Evolutionary conservation across 2,888 invertebrate species (phyloP).

Genomic region (Parasteatoda lunata): DNA sequence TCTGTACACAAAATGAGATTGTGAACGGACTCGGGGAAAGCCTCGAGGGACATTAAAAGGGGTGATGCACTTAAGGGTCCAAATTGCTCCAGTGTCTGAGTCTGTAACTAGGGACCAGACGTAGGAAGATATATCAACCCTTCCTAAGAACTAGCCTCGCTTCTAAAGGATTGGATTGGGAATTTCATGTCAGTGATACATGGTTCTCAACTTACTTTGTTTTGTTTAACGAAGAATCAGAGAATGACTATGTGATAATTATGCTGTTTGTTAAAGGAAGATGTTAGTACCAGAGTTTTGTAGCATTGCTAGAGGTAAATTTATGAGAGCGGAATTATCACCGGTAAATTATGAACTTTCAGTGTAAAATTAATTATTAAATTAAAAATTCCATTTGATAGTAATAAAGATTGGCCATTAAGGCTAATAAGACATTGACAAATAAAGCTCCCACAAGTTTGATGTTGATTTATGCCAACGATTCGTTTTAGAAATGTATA

Average conservation of each 20-base stretch:
- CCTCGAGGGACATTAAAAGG: slow-evolving; percentile 14
- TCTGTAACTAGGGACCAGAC: slow-evolving; percentile 5
- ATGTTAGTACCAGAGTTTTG: too few relatives aligned
- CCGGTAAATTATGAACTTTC: too few relatives aligned
- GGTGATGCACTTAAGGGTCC: slow-evolving; percentile 13
- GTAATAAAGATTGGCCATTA: too few relatives aligned
- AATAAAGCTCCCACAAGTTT: too few relatives aligned
- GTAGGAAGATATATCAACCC: slow-evolving; percentile 4
- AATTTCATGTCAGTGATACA: not conserved
- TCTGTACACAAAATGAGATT: slow-evolving; percentile 3
- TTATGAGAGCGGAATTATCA: too few relatives aligned
- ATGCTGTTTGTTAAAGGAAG: too few relatives aligned
- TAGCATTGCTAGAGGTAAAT: too few relatives aligned
- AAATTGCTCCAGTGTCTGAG: slow-evolving; percentile 26
- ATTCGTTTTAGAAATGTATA: too few relatives aligned
- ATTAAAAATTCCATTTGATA: too few relatives aligned
- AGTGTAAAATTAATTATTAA: too few relatives aligned
- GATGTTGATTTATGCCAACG: too few relatives aligned
- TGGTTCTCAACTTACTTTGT: slow-evolving; percentile 2
- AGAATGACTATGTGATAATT: not conserved
- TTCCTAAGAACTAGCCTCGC: not conserved
- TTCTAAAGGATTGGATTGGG: not conserved
- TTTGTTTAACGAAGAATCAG: not conserved
- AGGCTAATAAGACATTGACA: too few relatives aligned
- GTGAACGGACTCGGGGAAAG: slow-evolving; percentile 6